Evolutionary conservation across 2,797 vertebrate genomes (phyloP), one percentile per base, ranked within the genome.

Genomic region (Heliangelus exortis): DNA sequence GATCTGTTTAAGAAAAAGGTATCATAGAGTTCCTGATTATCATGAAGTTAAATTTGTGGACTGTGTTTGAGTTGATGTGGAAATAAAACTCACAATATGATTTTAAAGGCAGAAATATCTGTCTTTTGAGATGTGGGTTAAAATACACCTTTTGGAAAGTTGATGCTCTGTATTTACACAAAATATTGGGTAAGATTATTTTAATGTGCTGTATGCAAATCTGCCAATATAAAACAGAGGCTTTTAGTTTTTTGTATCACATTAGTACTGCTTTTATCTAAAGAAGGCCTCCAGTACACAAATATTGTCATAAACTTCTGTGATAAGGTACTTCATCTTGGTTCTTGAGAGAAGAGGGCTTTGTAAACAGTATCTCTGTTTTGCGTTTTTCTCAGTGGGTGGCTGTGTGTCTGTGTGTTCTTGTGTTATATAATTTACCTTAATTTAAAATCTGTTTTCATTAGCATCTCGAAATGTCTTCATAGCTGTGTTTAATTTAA

Each of bases 271-370:
- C 2, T 90, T 81, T 66, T 88, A 26, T 69, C 43, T 77, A 59
- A 67, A 79, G 54, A 33, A 25, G 9, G 4, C 15, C 31, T 62
- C 83, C 25, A 16, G 13, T 72, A 63, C 4, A 7, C 1, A n/a
- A 75, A 9, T 61, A 19, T n/a, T 72, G n/a, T 68, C 3, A 1
- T 18, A 39, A 76, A 22, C 21, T 45, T 87, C 19, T 13, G 29
- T 34, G 45, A n/a, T 51, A 25, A 0, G 1, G 2, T 50, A 69
- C 83, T 77, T 84, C 2, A 3, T 61, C 19, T 62, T 26, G 1
- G 11, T 79, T 79, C n/a, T 21, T 82, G 15, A 34, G 15, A 34
- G 10, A 22, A 81, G 12, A 85, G 61, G 17, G 20, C 34, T 72
- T 6, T 13, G 26, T 29, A 61, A 59, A 26, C 29, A 33, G 2